Conservation (phyloP, 2,797 vertebrate species). For the Lithobates sylvaticus region DNA sequence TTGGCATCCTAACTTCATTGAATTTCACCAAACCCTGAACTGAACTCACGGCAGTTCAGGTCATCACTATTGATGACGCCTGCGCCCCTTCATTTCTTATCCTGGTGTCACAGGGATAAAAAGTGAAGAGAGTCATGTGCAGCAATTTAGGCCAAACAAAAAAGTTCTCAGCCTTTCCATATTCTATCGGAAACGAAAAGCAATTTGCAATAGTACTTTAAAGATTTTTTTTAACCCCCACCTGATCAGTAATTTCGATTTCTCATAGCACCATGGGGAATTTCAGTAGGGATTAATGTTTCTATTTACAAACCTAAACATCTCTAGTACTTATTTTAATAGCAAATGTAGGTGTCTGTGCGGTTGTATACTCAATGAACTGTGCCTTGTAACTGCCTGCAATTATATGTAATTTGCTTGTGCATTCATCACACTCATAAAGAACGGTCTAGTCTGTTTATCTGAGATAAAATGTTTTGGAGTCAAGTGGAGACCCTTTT, state of each 20-base stretch:
- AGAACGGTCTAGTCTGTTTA: slow-evolving; percentile 1
- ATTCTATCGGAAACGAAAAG: too few relatives aligned
- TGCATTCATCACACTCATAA: slow-evolving; percentile 13
- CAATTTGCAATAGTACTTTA: not conserved
- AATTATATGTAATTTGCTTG: slow-evolving; percentile 29
- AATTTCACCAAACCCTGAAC: too few relatives aligned
- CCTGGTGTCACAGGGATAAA: too few relatives aligned
- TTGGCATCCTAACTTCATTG: too few relatives aligned
- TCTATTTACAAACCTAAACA: slow-evolving; percentile 17
- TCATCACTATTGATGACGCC: too few relatives aligned
- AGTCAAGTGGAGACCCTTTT: not conserved
- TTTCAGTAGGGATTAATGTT: not conserved
- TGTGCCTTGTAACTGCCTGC: slow-evolving; percentile 15
- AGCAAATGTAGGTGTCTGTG: slow-evolving; percentile 12
- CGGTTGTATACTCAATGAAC: not conserved
- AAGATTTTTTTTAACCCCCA: not conserved
- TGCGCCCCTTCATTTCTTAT: too few relatives aligned
- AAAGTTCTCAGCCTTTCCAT: too few relatives aligned
- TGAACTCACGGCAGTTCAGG: too few relatives aligned
- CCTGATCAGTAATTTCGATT: not conserved
- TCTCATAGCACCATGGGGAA: not conserved
- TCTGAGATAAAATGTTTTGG: not conserved
- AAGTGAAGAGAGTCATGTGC: too few relatives aligned
- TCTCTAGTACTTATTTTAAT: not conserved
- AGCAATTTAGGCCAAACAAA: too few relatives aligned